Conservation (phyloP, 2,797 vertebrate genomes). For the Mycteria americana region DNA sequence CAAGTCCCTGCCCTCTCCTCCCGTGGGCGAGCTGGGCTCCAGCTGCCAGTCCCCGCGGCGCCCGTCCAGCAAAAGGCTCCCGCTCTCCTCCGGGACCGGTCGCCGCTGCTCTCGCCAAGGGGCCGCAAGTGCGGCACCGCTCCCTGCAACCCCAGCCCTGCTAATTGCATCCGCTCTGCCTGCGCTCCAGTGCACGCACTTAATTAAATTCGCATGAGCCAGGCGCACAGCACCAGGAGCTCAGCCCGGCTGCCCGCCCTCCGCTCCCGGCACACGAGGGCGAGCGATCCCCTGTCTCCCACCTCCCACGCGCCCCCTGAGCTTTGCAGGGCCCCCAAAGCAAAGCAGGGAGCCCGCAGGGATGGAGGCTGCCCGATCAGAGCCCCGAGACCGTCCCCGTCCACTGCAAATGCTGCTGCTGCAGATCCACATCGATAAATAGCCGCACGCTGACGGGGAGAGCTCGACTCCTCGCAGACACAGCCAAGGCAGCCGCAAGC, state of each 20-base stretch:
- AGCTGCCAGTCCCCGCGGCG: fast-evolving
- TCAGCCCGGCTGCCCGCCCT: not conserved
- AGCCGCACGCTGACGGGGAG: fast-evolving
- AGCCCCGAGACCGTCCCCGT: not conserved
- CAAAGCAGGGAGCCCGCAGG: not conserved
- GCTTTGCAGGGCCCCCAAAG: not conserved
- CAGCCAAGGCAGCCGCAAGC: not conserved
- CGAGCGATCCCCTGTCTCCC: fast-evolving
- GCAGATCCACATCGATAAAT: not conserved
- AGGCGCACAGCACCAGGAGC: fast-evolving
- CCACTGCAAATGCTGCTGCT: not conserved
- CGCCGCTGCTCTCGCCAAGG: fast-evolving
- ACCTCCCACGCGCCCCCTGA: not conserved
- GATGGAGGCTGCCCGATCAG: fast-evolving
- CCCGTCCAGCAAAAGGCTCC: fast-evolving
- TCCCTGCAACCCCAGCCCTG: not conserved
- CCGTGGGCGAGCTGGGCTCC: fast-evolving
- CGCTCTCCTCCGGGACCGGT: fast-evolving
- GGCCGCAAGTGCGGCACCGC: not conserved
- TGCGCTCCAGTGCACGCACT: not conserved
- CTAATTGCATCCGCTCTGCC: not conserved
- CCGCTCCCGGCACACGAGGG: not conserved
- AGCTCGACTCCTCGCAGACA: not conserved
- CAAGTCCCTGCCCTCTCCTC: not conserved
- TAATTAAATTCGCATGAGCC: fast-evolving